Evolutionary conservation across 2,888 invertebrate genomes (phyloP).

Genomic region (Nephrotoma guestfalica): DNA sequence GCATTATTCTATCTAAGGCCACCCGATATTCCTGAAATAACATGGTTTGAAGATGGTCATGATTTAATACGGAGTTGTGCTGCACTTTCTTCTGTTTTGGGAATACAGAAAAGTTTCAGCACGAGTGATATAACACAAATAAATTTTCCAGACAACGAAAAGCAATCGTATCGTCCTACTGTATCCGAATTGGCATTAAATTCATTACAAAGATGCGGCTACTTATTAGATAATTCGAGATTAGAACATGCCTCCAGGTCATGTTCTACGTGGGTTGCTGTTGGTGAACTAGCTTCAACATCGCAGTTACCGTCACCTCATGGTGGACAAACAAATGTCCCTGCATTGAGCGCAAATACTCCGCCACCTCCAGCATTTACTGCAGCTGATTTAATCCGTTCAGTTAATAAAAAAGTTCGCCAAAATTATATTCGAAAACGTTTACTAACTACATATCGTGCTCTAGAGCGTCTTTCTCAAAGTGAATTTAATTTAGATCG

Average conservation of each 20-base stretch:
- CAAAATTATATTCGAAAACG: conserved; percentile 69
- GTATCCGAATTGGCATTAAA: conserved; percentile 45
- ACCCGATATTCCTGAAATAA: conserved; percentile 45
- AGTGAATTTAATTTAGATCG: conserved; percentile 73
- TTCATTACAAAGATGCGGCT: conserved; percentile 37
- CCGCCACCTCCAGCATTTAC: conserved; percentile 37
- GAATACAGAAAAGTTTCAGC: conserved; percentile 72
- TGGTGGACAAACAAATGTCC: conserved; percentile 34
- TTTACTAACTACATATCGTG: conserved; percentile 64
- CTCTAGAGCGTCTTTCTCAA: conserved; percentile 64
- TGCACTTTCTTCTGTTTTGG: conserved; percentile 60
- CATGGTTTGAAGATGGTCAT: conserved; percentile 60
- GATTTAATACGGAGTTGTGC: conserved; percentile 68
- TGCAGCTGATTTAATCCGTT: conserved; percentile 51
- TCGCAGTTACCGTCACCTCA: conserved; percentile 76
- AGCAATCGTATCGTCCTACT: conserved; percentile 25
- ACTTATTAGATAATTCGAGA: conserved; percentile 39
- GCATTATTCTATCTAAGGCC: conserved; percentile 17
- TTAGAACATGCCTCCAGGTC: conserved; percentile 49
- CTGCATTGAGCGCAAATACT: conserved; percentile 21
- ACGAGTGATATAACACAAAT: conserved; percentile 59
- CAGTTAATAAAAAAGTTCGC: conserved; percentile 69
- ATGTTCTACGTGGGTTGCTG: conserved; percentile 78
- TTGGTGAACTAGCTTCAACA: conserved; percentile 58
- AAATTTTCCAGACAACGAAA: conserved; percentile 32